phyloP scores from a whole-genome alignment of 2,797 vertebrate species.

The Protonibea diacanthus region DNA sequence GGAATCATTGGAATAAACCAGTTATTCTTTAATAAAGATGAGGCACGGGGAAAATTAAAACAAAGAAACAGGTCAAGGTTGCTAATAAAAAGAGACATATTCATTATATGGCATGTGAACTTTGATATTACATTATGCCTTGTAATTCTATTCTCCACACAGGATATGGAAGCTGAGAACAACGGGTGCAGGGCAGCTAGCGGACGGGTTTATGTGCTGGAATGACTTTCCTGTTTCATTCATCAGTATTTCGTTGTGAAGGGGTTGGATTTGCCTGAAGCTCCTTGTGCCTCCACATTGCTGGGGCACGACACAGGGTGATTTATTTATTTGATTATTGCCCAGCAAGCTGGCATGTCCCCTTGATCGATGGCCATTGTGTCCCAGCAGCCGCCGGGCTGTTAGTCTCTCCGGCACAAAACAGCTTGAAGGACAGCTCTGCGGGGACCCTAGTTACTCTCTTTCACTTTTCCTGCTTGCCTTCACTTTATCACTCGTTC shows the following conservation, averaged over 20 bases:
- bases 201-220: constrained; percentile 22
- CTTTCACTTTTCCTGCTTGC: constrained; percentile 62
- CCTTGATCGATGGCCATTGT: constrained; percentile 78
- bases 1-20: not conserved
- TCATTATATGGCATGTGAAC: constrained; percentile 9
- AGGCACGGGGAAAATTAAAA: not conserved
- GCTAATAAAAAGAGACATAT: constrained; percentile 13
- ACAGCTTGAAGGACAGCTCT: constrained; percentile 77
- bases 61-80: not conserved
- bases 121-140: not conserved
- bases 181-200: constrained; percentile 18
- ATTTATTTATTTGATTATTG: constrained; percentile 85
- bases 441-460: constrained; percentile 70
- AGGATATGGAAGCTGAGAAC: constrained; percentile 16
- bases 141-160: constrained; percentile 1
- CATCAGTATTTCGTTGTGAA: constrained; percentile 53
- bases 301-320: constrained; percentile 59
- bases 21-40: not conserved
- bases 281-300: constrained; percentile 46
- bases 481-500: constrained; percentile 63
- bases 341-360: constrained; percentile 75
- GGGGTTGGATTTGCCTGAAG: constrained; percentile 58
- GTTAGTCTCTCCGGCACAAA: constrained; percentile 70
- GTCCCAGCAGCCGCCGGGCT: constrained; percentile 64
- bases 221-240: constrained; percentile 57